phyloP scores from a whole-genome alignment of 1,140 invertebrate species.

The Pollicipes pollicipes region DNA sequence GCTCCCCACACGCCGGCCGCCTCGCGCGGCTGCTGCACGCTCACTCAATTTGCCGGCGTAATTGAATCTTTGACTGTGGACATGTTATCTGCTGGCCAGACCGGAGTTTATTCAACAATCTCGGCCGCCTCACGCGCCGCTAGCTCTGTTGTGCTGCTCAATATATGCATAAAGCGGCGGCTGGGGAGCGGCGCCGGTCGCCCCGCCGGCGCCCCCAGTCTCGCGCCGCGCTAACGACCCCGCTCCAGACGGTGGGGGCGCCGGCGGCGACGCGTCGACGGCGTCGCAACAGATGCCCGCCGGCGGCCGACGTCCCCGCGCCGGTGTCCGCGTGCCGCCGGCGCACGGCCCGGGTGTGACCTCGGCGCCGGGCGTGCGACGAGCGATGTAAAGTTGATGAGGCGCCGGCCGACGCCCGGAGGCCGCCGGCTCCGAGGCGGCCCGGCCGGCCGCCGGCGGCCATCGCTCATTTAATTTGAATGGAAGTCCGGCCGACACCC shows the following conservation, averaged over 20 bases:
- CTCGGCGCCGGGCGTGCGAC: no score
- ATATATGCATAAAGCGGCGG: background rate
- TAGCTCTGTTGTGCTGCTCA: background rate
- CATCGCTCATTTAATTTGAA: no score
- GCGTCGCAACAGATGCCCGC: background rate
- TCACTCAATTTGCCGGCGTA: background rate
- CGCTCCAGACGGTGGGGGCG: background rate
- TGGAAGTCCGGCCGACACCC: no score
- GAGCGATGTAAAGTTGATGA: no score
- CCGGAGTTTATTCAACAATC: background rate
- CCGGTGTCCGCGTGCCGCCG: no score
- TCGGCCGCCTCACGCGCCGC: background rate
- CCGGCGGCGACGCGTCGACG: no score
- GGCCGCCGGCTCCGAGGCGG: no score
- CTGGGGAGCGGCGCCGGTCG: background rate
- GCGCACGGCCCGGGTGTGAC: no score
- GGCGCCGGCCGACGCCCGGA: no score
- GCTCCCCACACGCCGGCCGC: background rate
- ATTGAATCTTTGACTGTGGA: constrained; percentile 2
- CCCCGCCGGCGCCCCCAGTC: no score
- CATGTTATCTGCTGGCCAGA: background rate
- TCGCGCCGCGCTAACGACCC: background rate
- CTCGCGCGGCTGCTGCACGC: background rate
- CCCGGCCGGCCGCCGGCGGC: no score
- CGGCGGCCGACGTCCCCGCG: background rate